Evolutionary conservation across 1,140 invertebrate genomes (phyloP), one percentile per base, ranked within the genome.

Genomic region (Bombus difficillimus): DNA sequence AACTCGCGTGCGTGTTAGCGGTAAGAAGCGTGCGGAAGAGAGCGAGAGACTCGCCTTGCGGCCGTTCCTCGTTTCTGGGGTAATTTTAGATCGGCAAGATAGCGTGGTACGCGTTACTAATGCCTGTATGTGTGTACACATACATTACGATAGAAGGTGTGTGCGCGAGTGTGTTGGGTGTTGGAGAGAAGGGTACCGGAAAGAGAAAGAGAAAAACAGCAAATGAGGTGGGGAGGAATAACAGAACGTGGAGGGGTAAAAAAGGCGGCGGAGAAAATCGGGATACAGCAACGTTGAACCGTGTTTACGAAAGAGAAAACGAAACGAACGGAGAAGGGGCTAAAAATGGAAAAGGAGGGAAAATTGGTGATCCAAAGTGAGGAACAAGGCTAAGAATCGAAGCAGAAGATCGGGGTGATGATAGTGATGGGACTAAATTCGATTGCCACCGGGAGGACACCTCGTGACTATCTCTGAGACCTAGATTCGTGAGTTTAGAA

Each of bases 11-110:
- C 43, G 43, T 34, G 59, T 9, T 76, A 28, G 74, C 75, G 9
- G 74, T 59, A 8, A n/a, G 37, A 62, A 62, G 41, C 64, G 78
- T 43, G 43, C 64, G 74, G 83, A 66, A 77, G 25, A 59, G 82
- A 86, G 64, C 72, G 64, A 41, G 68, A n/a, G 81, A 43, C 69
- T 66, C 64, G 34, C 25, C 25, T 18, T 37, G 75, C 83, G 72
- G 81, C 64, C 86, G 91, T 89, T 86, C 89, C 87, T 81, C 88
- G 91, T 92, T 91, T 66, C 92, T 77, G 86, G 83, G 89, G 90
- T 94, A 94, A 94, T 93, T 94, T 94, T 94, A 94, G 93, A 94
- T 94, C 86, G 86, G 88, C 88, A 90, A 94, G 93, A 94, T 94
- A 94, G 81, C 94, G 68, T 10, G 53, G 64, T 73, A 69, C 25